These are phyloP conservation scores for Coranthus polyacanthus DNA, from an alignment of 2,797 vertebrate species.

Conservation along the genomic window DNA sequence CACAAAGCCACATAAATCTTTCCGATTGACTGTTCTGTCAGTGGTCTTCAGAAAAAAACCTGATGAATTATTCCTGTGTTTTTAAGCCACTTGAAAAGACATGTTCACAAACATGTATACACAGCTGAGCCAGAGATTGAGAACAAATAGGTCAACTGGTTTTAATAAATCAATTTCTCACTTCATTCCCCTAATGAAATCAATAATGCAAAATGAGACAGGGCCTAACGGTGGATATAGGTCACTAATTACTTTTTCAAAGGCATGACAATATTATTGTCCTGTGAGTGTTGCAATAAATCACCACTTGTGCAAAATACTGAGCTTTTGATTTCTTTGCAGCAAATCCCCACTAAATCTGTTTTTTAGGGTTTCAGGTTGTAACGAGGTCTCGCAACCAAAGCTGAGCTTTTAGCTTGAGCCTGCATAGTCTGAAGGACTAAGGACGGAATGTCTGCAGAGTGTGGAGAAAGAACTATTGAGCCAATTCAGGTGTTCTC, in stretches of 20 bases:
- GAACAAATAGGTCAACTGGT: constrained; percentile 1
- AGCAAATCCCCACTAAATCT: neutral
- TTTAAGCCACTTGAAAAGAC: constrained; percentile 7
- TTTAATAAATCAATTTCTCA: constrained; percentile 29
- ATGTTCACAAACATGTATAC: neutral
- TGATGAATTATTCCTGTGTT: constrained; percentile 12
- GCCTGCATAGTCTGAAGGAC: too few species aligned
- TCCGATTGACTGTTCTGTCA: constrained; percentile 5
- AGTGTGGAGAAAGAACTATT: constrained; percentile 8
- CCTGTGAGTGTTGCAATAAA: neutral
- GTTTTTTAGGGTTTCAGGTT: neutral
- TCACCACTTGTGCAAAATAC: neutral
- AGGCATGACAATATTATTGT: constrained; percentile 2
- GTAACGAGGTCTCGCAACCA: too few species aligned
- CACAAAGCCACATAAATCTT: neutral
- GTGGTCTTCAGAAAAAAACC: neutral
- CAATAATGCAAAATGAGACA: constrained; percentile 34
- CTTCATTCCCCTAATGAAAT: constrained; percentile 7
- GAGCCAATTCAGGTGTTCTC: constrained; percentile 21
- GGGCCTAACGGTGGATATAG: constrained; percentile 2
- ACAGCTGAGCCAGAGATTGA: constrained; percentile 1
- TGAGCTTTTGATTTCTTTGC: neutral
- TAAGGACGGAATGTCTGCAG: neutral
- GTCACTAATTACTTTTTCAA: constrained; percentile 9
- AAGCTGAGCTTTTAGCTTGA: too few species aligned